Evolutionary conservation across 2,113 vertebrate genomes (phyloP).

Genomic region (Carlito syrichta): DNA sequence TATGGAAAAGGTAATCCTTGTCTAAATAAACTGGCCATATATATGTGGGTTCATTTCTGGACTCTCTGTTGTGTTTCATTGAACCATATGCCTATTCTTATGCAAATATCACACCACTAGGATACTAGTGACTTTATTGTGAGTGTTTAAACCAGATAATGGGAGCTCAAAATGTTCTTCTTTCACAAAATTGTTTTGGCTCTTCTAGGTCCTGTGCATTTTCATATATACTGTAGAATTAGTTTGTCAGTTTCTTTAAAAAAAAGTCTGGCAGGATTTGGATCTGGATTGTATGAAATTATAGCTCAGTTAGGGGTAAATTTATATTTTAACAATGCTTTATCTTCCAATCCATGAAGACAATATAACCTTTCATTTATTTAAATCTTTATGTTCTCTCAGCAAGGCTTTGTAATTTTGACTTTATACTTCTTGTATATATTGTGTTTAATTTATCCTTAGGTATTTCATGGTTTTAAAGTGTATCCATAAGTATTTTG

Average conservation of each 20-base stretch:
- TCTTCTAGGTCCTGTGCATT: not conserved
- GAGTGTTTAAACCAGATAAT: not conserved
- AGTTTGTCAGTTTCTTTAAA: not conserved
- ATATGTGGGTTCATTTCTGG: not conserved
- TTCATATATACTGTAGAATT: constrained; percentile 24
- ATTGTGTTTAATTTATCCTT: not conserved
- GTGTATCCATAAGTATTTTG: not conserved
- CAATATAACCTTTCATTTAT: not conserved
- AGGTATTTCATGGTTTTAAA: not conserved
- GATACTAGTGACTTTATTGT: not conserved
- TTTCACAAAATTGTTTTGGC: not conserved
- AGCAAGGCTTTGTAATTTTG: not conserved
- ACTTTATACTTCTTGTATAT: not conserved
- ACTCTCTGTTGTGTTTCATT: not conserved
- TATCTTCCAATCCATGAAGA: not conserved
- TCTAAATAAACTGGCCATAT: not conserved
- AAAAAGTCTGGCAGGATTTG: not conserved
- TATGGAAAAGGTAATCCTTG: not conserved
- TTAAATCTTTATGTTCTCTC: not conserved
- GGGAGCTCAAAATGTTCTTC: not conserved
- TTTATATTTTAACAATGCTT: not conserved
- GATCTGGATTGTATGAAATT: not conserved
- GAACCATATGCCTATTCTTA: not conserved
- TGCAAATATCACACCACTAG: not conserved
- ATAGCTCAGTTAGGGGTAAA: not conserved